Evolutionary conservation across 2,888 invertebrate genomes (phyloP).

Genomic region (Apomyelois bistriatella): DNA sequence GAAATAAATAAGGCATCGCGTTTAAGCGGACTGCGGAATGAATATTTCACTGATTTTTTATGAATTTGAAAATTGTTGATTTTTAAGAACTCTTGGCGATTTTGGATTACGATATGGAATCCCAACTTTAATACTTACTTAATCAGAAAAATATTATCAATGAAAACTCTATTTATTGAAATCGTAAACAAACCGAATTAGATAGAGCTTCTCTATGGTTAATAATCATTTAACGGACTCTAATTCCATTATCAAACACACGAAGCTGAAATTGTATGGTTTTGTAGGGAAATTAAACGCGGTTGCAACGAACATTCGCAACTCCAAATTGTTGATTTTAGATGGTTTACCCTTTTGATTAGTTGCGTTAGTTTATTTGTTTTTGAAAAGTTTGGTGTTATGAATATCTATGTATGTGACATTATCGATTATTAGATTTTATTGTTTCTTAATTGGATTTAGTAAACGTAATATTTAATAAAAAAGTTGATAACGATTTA

Average conservation of each 20-base stretch:
- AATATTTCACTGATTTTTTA: too few species aligned
- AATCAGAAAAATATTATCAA: too few species aligned
- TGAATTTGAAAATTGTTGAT: too few species aligned
- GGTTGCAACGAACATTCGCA: conserved; percentile 10
- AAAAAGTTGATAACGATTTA: neutral
- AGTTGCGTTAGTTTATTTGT: conserved; percentile 6
- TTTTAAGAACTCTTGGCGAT: too few species aligned
- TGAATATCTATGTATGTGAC: too few species aligned
- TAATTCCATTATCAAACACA: conserved; percentile 17
- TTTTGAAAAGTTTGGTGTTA: neutral
- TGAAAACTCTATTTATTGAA: neutral
- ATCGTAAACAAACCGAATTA: neutral
- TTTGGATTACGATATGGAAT: too few species aligned
- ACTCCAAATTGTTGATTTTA: conserved; percentile 18
- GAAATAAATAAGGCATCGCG: too few species aligned
- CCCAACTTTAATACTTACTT: too few species aligned
- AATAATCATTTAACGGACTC: conserved; percentile 12
- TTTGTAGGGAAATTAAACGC: conserved; percentile 22
- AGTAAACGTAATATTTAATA: too few species aligned
- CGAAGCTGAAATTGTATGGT: conserved; percentile 21
- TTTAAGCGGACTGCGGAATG: too few species aligned
- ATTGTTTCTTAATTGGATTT: too few species aligned
- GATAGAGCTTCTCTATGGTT: conserved; percentile 14
- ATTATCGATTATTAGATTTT: too few species aligned
- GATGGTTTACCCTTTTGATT: conserved; percentile 17